Evolutionary conservation across 2,113 vertebrate species (phyloP), one percentile per base, ranked within the genome.

Genomic region (Cranoglanis bouderius): DNA sequence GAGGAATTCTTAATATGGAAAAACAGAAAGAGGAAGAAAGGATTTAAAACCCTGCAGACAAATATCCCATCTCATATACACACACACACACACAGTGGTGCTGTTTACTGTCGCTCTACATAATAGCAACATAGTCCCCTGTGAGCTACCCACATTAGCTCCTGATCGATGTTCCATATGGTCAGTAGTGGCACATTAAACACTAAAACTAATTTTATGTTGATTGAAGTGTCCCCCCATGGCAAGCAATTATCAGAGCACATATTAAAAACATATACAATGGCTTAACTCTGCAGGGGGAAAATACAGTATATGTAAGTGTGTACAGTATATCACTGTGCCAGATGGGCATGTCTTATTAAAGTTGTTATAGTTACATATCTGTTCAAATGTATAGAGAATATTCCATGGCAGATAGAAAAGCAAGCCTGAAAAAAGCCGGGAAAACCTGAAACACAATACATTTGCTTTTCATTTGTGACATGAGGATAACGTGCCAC

Each of bases 1-100:
- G 92, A 18, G 95, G 94, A 70, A 95, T 94, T 40, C 96, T 97
- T 93, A 1, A 90, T 49, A 74, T 13, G 91, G 87, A 90, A 75
- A 89, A 78, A 89, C 18, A 87, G 59, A 61, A 19, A 87, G 65
- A 63, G 26, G 57, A 32, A 74, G 53, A 89, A 63, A 29, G 70
- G 90, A 10, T 61, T 81, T 88, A 77, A 78, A 53, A 55, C 29
- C 63, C 26, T 65, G 24, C 43, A 72, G 67, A 67, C 49, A 84
- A 63, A 53, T 46, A n/a, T n/a, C n/a, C 43, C 51, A 49, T 61
- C 70, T 53, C 26, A 63, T 74, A 87, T 26, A 65, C 6, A 75
- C 18, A 38, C 29, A 67, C 40, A 77, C 70, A 77, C 43, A 29
- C 38, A 82, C 65, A 53, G 49, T 51, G 51, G n/a, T 35, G 51